Conservation (phyloP, 2,113 vertebrate genomes). For the Martes martes region DNA sequence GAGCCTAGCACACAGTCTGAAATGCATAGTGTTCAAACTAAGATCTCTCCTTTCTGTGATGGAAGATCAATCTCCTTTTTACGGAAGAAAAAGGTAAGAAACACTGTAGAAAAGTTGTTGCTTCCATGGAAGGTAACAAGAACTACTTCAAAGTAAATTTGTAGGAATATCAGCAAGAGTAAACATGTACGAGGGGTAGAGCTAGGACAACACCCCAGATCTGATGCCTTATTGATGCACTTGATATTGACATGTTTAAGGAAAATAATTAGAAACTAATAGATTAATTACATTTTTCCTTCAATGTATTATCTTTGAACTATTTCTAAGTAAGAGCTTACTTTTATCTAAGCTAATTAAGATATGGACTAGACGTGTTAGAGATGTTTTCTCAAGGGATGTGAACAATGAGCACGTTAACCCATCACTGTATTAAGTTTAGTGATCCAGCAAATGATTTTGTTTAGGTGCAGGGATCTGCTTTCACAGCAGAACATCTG, state of each 20-base stretch:
- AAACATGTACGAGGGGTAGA: neutral
- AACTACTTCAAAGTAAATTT: neutral
- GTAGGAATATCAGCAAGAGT: neutral
- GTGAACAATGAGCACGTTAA: neutral
- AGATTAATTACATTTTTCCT: neutral
- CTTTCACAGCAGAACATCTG: conserved; percentile 43
- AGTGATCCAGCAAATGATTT: neutral
- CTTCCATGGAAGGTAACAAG: neutral
- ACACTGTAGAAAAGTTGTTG: neutral
- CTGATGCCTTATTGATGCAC: neutral
- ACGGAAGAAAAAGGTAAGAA: neutral
- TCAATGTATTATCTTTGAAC: neutral
- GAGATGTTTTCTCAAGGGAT: neutral
- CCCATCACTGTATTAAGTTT: neutral
- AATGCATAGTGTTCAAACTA: neutral
- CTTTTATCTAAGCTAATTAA: conserved; percentile 22
- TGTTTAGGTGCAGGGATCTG: neutral
- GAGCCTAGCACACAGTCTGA: neutral
- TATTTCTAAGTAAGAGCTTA: neutral
- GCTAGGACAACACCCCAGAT: neutral
- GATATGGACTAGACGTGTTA: neutral
- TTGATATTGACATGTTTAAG: neutral
- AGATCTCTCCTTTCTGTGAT: neutral
- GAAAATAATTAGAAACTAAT: neutral
- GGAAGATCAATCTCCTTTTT: neutral